These are phyloP conservation scores for Mesorhabditis spiculigera DNA, from an alignment of 2,888 invertebrate genomes.

Conservation along the genomic window DNA sequence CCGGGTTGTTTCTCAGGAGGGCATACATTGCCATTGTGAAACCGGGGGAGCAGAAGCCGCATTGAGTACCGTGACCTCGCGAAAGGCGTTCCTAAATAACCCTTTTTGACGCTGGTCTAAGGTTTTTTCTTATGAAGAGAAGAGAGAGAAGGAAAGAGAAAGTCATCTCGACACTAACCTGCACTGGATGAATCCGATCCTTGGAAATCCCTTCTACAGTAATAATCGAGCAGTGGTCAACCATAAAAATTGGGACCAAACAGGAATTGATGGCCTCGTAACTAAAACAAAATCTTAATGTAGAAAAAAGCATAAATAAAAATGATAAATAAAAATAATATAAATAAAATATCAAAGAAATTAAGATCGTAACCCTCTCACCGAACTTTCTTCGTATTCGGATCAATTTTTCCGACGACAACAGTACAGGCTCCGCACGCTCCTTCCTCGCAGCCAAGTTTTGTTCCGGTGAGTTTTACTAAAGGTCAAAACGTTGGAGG, in stretches of 20 bases:
- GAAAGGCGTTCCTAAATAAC: conserved; percentile 22
- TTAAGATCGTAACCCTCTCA: too few species aligned
- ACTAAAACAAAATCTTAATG: conserved; percentile 8
- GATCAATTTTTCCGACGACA: conserved; percentile 67
- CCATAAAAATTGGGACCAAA: conserved; percentile 77
- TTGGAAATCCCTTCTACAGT: conserved; percentile 84
- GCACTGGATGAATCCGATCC: conserved; percentile 37
- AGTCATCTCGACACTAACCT: conserved; percentile 8
- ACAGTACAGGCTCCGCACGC: conserved; percentile 93
- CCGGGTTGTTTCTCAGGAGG: conserved; percentile 67
- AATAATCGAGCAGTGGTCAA: conserved; percentile 81
- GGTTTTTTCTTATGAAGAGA: too few species aligned
- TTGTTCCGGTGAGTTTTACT: conserved; percentile 81
- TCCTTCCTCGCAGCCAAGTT: conserved; percentile 87
- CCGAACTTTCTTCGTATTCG: conserved; percentile 12
- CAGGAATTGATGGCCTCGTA: conserved; percentile 74
- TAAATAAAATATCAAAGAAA: too few species aligned
- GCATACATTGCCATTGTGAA: conserved; percentile 41
- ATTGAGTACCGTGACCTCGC: conserved; percentile 35
- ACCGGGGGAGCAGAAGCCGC: conserved; percentile 87
- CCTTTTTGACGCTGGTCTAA: too few species aligned
- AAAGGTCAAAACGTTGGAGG: too few species aligned
- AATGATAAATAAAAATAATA: too few species aligned
- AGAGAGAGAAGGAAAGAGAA: too few species aligned
- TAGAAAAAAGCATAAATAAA: too few species aligned